These are phyloP conservation scores for Dicaeum eximium DNA, from an alignment of 2,113 vertebrate genomes.

Conservation along the genomic window DNA sequence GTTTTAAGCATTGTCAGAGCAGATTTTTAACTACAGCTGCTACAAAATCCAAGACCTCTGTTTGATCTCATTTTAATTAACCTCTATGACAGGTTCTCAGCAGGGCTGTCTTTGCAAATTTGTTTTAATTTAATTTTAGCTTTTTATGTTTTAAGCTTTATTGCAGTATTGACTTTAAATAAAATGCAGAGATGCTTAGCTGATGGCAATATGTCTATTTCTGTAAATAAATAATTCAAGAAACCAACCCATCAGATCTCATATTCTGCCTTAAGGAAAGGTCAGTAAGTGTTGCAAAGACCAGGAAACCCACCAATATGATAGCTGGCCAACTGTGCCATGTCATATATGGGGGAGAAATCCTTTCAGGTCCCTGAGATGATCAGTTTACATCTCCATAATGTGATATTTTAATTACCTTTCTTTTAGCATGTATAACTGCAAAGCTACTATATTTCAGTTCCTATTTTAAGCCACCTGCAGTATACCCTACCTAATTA, in stretches of 20 bases:
- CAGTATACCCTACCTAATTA: slow-evolving; percentile 29
- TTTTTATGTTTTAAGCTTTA: neutral
- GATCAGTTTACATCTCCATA: slow-evolving; percentile 18
- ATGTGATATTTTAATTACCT: slow-evolving; percentile 50
- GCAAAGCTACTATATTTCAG: slow-evolving; percentile 17
- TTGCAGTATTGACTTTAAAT: slow-evolving; percentile 9
- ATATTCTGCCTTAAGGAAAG: neutral
- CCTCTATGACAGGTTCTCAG: neutral
- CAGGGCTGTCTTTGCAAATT: neutral
- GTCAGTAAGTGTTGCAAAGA: neutral
- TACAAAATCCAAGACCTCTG: neutral
- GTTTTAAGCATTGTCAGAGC: neutral
- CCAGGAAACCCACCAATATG: neutral
- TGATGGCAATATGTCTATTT: neutral
- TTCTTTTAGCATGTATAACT: slow-evolving; percentile 22
- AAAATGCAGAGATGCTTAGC: neutral
- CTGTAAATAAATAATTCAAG: slow-evolving; percentile 1
- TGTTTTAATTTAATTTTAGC: slow-evolving; percentile 3
- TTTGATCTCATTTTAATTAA: neutral
- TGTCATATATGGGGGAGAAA: neutral
- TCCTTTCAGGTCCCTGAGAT: slow-evolving; percentile 7
- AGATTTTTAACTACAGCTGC: neutral
- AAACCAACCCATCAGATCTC: neutral
- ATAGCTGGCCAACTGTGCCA: neutral
- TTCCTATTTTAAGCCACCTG: slow-evolving; percentile 43